Percentiles rank a stretch among this genome's conserved stretches.
Conservation (phyloP, 2,888 invertebrate species). For the Mimumesa dahlbomi region DNA sequence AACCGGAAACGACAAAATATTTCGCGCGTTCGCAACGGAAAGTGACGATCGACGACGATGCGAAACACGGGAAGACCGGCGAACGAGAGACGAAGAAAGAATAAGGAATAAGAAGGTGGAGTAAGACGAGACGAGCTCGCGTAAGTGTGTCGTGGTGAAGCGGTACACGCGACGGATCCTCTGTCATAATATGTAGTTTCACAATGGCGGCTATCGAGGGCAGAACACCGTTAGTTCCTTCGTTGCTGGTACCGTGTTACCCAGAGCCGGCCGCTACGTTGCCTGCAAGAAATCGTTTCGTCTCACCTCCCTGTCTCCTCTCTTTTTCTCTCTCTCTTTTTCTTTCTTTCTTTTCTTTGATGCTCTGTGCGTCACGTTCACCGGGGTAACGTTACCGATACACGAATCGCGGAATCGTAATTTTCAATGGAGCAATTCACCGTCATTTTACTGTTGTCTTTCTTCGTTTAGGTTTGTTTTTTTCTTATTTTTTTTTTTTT, state of each 20-base stretch:
- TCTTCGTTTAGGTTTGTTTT: no score
- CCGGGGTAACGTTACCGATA: constrained; percentile 19
- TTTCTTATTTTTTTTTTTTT: no score
- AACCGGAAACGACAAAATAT: no score
- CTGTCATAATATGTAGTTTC: constrained; percentile 78
- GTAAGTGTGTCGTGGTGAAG: constrained; percentile 76
- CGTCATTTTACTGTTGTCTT: background rate
- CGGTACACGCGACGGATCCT: constrained; percentile 75
- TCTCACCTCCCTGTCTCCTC: constrained; percentile 1
- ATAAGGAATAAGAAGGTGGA: constrained; percentile 55
- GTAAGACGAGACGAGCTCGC: constrained; percentile 53
- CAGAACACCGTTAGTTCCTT: constrained; percentile 77
- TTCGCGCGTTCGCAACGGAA: no score
- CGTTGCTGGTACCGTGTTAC: constrained; percentile 75
- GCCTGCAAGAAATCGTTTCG: constrained; percentile 51
- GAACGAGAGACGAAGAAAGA: constrained; percentile 5
- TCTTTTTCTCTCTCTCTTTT: background rate
- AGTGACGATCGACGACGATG: background rate
- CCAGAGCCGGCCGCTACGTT: constrained; percentile 54
- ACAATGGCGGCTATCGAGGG: constrained; percentile 78
- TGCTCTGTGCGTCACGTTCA: constrained; percentile 22
- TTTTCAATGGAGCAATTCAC: background rate
- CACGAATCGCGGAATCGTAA: constrained; percentile 10
- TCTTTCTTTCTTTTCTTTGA: background rate
- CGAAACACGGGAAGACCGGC: constrained; percentile 9